phyloP scores from a whole-genome alignment of 2,113 vertebrate genomes.

The Donacobius atricapilla region DNA sequence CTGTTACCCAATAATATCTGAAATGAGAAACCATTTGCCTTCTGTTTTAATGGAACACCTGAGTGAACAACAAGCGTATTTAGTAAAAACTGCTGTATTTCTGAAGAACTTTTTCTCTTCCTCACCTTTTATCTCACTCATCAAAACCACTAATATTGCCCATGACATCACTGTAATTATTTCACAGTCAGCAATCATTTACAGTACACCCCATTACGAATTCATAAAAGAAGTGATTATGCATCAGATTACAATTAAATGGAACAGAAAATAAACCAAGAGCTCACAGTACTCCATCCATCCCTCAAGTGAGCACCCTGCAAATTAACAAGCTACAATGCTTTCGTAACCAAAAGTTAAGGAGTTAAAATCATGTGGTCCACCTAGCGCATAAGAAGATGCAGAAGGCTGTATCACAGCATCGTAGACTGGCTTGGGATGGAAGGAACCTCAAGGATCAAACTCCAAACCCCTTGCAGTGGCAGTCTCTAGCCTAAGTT shows the following conservation, averaged over 20 bases:
- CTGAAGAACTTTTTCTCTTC: neutral
- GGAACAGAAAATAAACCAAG: neutral
- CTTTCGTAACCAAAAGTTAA: neutral
- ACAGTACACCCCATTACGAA: neutral
- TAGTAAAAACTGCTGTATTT: neutral
- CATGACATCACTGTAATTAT: neutral
- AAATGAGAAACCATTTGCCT: neutral
- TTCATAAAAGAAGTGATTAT: neutral
- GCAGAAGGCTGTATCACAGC: neutral
- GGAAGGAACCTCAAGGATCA: neutral
- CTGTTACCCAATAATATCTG: neutral
- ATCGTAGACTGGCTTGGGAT: accelerated
- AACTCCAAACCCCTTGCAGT: neutral
- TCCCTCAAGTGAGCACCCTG: neutral
- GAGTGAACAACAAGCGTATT: neutral
- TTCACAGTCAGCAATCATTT: neutral
- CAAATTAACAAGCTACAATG: neutral
- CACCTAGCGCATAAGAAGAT: accelerated
- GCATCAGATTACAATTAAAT: neutral
- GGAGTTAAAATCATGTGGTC: neutral
- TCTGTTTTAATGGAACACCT: neutral
- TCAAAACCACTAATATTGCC: neutral
- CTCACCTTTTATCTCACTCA: neutral
- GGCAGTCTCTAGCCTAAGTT: neutral
- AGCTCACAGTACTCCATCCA: neutral